phyloP scores from a whole-genome alignment of 2,888 invertebrate species.

The Pristionchus entomophagus region DNA sequence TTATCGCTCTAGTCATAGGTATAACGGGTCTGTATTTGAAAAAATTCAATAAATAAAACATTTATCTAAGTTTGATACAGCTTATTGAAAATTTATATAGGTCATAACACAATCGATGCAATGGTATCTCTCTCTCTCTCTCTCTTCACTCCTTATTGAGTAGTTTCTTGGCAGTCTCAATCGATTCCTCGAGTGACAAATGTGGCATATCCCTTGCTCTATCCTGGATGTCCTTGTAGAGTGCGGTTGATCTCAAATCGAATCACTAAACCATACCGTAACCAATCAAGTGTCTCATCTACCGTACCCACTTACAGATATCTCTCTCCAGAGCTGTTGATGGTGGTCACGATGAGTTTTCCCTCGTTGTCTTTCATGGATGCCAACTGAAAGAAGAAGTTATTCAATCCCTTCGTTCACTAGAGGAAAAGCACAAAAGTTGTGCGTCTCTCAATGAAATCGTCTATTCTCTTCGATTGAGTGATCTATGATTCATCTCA shows the following conservation, averaged over 20 bases:
- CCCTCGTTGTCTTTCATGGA: constrained; percentile 59
- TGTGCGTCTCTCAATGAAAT: too few species aligned
- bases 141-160: too few species aligned
- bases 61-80: too few species aligned
- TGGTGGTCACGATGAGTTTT: constrained; percentile 64
- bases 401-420: neutral
- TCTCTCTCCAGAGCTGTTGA: constrained; percentile 64
- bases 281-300: neutral
- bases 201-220: neutral
- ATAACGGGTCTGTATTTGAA: too few species aligned
- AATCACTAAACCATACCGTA: too few species aligned
- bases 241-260: constrained; percentile 41
- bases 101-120: too few species aligned
- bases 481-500: neutral
- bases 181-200: constrained; percentile 9
- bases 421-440: neutral
- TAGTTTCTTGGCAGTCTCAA: neutral
- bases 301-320: constrained; percentile 56
- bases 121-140: too few species aligned
- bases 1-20: too few species aligned
- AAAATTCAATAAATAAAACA: too few species aligned
- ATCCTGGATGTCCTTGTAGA: constrained; percentile 31
- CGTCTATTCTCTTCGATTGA: neutral
- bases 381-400: constrained; percentile 54
- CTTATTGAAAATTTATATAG: too few species aligned